A percentile compares a stretch with the other conserved stretches of the same genome.
phyloP scores from a whole-genome alignment of 1,140 invertebrate genomes.

The Zaprionus lachaisei region DNA sequence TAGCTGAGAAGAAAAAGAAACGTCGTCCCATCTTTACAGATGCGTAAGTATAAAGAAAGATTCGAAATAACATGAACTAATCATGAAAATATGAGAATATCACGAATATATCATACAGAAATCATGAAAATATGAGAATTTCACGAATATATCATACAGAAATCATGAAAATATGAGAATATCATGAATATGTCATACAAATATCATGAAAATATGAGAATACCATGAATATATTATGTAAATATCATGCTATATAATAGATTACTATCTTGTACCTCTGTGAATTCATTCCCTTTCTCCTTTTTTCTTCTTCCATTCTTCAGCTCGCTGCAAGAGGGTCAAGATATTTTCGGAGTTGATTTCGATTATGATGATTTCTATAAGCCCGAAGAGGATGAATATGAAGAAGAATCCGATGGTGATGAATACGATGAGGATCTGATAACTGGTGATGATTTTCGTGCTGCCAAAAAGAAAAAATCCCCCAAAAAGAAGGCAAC shows the following conservation, averaged over 20 bases:
- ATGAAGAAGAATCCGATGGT: constrained; percentile 92
- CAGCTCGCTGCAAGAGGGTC: constrained; percentile 97
- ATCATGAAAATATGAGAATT: no score
- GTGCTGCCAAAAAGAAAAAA: constrained; percentile 88
- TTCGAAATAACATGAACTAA: no score
- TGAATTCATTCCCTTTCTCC: neutral
- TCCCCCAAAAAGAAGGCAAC: constrained; percentile 91
- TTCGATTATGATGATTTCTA: constrained; percentile 99
- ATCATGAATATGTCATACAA: no score
- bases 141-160: no score
- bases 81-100: no score
- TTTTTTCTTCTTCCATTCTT: neutral
- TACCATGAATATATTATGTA: no score
- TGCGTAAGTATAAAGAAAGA: constrained; percentile 87
- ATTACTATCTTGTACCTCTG: neutral
- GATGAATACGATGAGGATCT: constrained; percentile 91
- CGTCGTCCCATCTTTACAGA: constrained; percentile 95
- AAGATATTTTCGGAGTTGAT: constrained; percentile 99
- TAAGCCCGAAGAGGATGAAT: constrained; percentile 94
- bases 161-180: no score
- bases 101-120: no score
- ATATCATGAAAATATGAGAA: no score
- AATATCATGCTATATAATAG: neutral
- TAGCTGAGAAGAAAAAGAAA: constrained; percentile 94
- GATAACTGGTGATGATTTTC: constrained; percentile 86